phyloP scores from a whole-genome alignment of 2,888 invertebrate species.

The Heteromurus nitidus region DNA sequence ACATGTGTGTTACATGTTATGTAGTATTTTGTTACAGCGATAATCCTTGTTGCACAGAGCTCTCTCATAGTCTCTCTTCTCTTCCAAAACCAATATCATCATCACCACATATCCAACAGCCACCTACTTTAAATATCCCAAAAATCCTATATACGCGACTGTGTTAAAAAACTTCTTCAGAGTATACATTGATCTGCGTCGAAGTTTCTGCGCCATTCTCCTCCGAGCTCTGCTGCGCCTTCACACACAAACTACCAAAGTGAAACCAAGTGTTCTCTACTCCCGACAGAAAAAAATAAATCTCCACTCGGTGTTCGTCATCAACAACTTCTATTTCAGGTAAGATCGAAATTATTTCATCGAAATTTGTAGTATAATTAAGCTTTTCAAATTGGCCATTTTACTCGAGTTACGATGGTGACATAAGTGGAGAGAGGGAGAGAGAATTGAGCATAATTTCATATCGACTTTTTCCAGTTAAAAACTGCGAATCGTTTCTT shows the following conservation, averaged over 20 bases:
- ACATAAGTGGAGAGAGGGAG: too few species aligned
- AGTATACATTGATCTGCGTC: slow-evolving; percentile 17
- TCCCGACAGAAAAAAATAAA: neutral
- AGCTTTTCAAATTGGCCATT: too few species aligned
- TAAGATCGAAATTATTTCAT: neutral
- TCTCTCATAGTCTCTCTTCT: slow-evolving; percentile 7
- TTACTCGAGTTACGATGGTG: too few species aligned
- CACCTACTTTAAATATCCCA: neutral
- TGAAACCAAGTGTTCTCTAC: neutral
- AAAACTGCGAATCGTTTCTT: too few species aligned
- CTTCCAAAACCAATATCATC: neutral
- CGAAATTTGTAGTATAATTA: too few species aligned
- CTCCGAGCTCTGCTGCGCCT: slow-evolving; percentile 30
- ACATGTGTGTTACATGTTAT: neutral
- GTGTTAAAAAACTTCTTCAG: neutral
- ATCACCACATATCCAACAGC: neutral
- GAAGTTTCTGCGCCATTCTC: slow-evolving; percentile 53
- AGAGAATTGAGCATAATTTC: too few species aligned
- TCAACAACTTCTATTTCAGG: neutral
- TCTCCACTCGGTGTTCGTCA: neutral
- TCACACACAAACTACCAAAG: neutral
- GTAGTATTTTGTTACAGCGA: neutral
- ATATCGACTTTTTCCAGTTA: too few species aligned
- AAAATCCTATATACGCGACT: neutral
- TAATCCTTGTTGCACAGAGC: neutral